These are phyloP conservation scores for Dinocampus coccinellae DNA, from an alignment of 2,888 invertebrate genomes.

Conservation along the genomic window DNA sequence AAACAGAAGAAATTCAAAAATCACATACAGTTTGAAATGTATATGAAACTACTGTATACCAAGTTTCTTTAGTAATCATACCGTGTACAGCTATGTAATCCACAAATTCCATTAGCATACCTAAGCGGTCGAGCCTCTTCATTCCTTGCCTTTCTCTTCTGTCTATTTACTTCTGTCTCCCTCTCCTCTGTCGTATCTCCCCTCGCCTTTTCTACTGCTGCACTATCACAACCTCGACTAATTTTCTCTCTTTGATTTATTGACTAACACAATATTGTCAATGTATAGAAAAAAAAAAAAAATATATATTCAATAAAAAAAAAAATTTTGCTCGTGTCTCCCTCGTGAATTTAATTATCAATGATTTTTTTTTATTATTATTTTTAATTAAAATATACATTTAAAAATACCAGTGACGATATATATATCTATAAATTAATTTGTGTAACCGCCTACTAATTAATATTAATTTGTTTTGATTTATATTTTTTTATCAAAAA, in stretches of 20 bases:
- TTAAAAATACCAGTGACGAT: neutral
- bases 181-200: too few species aligned
- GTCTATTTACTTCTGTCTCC: neutral
- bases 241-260: neutral
- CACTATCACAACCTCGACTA: too few species aligned
- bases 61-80: neutral
- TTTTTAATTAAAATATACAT: too few species aligned
- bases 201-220: too few species aligned
- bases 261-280: neutral
- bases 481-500: too few species aligned
- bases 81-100: neutral
- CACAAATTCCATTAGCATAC: neutral
- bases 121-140: slow-evolving; percentile 7
- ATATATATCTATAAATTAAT: too few species aligned
- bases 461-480: too few species aligned
- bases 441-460: too few species aligned
- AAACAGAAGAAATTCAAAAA: neutral
- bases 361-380: neutral
- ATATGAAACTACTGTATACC: neutral
- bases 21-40: neutral
- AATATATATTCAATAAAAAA: neutral
- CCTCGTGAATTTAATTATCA: neutral
- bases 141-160: slow-evolving; percentile 10
- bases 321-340: neutral
- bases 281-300: neutral